Percentiles rank a stretch among this genome's conserved stretches.
These are phyloP conservation scores for Cheilosia soror DNA, from an alignment of 2,888 invertebrate species.

Conservation along the genomic window DNA sequence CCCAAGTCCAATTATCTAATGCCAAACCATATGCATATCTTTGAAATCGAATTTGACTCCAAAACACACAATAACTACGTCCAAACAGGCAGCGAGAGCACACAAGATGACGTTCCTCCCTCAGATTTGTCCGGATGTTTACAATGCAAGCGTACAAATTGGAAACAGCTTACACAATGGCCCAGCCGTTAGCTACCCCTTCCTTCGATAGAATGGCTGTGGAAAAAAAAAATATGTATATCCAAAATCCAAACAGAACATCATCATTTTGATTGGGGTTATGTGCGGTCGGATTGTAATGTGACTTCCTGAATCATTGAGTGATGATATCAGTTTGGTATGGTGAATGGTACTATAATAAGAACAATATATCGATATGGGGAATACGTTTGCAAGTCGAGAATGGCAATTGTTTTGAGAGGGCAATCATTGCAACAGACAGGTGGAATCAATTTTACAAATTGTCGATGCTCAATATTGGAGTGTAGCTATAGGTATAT, in stretches of 20 bases:
- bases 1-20: constrained; percentile 26
- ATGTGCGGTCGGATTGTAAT: constrained; percentile 44
- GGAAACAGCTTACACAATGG: constrained; percentile 58
- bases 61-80: constrained; percentile 23
- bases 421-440: constrained; percentile 26
- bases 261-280: constrained; percentile 47
- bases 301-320: constrained; percentile 63
- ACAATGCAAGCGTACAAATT: constrained; percentile 68
- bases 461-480: constrained; percentile 23
- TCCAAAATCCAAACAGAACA: constrained; percentile 52
- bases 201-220: not conserved
- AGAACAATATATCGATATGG: not conserved
- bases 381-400: not conserved
- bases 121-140: constrained; percentile 66
- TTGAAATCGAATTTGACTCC: constrained; percentile 49
- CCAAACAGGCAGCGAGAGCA: constrained; percentile 3
- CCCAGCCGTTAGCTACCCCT: constrained; percentile 29
- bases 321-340: constrained; percentile 52
- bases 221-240: not conserved
- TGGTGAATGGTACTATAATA: constrained; percentile 7
- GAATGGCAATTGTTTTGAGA: constrained; percentile 8
- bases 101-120: constrained; percentile 58
- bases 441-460: constrained; percentile 52
- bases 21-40: constrained; percentile 35
- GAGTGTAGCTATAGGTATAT: not conserved